Evolutionary conservation across 2,797 vertebrate genomes (phyloP), one percentile per base, ranked within the genome.

Genomic region (Sebastes hubbsi): DNA sequence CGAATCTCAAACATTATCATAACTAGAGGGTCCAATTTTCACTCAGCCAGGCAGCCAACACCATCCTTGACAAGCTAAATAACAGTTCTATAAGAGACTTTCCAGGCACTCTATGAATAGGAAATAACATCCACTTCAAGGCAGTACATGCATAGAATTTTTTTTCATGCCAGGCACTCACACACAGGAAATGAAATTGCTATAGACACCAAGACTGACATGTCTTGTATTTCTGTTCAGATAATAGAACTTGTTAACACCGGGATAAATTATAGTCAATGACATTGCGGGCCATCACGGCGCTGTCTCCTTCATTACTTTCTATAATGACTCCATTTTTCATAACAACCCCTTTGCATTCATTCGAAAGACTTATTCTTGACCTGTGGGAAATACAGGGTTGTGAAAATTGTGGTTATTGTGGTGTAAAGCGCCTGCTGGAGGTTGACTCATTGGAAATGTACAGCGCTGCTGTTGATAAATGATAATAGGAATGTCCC

Each of bases 11-110:
- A 65, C 30, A 59, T 88, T 71, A 88, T 85, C 72, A 16, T 68
- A 80, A 75, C 83, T 76, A 83, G 75, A 68, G 82, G 82, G 56
- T 87, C 88, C 72, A 87, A 89, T 94, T 91, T 90, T 86, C 79
- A 83, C 80, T 27, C 60, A 73, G 75, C 24, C 71, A 71, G 18
- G 38, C 69, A 82, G 68, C 46, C 54, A 62, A 56, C 70, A 22
- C 12, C 73, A 78, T 78, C 81, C 27, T 78, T 81, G 59, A 82
- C 75, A 82, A 77, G 54, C 42, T 80, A 36, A 76, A 76, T 65
- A 75, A 9, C 76, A 78, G 75, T 87, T 83, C 25, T 56, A 54
- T 75, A 60, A 83, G 65, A 86, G 32, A 72, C 66, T 78, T 62
- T 61, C 32, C 67, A 77, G 86, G 78, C 74, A 56, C 30, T 58